A percentile compares a stretch with the other conserved stretches of the same genome.
Evolutionary conservation across 35 echinoderm and acorn worm genomes (phyloP).

Genomic region (Amphiura filiformis): DNA sequence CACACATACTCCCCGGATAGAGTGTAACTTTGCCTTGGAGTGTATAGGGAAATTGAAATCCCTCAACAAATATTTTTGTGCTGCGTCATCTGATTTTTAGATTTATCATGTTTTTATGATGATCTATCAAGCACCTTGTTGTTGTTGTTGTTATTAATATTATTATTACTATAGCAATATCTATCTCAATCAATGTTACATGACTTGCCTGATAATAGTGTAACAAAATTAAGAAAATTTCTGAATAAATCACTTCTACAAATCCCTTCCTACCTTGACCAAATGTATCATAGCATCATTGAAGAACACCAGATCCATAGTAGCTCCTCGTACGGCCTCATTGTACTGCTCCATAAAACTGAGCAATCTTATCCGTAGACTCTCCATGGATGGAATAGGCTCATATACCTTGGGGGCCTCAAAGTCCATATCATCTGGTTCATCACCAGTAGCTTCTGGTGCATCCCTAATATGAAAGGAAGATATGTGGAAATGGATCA

Average conservation of each 20-base stretch:
- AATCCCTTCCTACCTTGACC: constrained; percentile 70
- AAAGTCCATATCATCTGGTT: constrained; percentile 97
- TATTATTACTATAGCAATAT: too few species aligned
- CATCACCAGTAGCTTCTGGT: constrained; percentile 92
- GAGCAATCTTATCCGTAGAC: constrained; percentile 74
- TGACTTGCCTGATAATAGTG: too few species aligned
- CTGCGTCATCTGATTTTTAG: too few species aligned
- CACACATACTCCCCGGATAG: too few species aligned
- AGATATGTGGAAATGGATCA: neutral
- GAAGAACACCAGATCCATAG: constrained; percentile 99
- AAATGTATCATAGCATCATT: constrained; percentile 99
- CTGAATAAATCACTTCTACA: neutral
- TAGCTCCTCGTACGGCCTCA: constrained; percentile 85
- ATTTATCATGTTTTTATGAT: too few species aligned
- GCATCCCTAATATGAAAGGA: constrained; percentile 66
- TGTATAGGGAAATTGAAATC: too few species aligned
- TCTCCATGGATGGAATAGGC: constrained; percentile 60
- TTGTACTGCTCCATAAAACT: constrained; percentile 98
- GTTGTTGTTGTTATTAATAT: too few species aligned
- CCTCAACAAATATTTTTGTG: too few species aligned
- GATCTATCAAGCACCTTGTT: too few species aligned
- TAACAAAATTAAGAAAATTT: too few species aligned
- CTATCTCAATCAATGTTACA: too few species aligned
- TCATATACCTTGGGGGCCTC: constrained; percentile 98
- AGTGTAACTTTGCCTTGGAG: too few species aligned